Percentiles rank a stretch among this genome's conserved stretches.
Evolutionary conservation across 2,888 invertebrate species (phyloP).

Genomic region (Dicranocentrus wangi): DNA sequence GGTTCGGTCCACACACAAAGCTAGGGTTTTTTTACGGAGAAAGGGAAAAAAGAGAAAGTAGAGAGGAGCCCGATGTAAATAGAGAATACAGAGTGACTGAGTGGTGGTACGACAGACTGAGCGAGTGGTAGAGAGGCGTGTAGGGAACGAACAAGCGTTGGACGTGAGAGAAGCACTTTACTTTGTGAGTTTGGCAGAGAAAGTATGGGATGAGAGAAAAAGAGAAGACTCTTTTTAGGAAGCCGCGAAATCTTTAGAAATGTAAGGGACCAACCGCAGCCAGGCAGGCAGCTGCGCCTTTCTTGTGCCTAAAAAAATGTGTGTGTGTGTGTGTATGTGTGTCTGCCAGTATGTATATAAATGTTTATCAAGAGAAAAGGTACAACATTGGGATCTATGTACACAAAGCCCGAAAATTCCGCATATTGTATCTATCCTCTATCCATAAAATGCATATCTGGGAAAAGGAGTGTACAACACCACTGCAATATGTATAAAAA

Average conservation of each 20-base stretch:
- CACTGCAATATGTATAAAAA: too few relatives aligned
- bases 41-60: slow-evolving; percentile 29
- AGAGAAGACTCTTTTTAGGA: slow-evolving; percentile 58
- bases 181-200: not conserved
- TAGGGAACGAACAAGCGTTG: slow-evolving; percentile 4
- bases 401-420: too few relatives aligned
- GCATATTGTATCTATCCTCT: too few relatives aligned
- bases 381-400: too few relatives aligned
- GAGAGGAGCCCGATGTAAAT: too few relatives aligned
- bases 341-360: slow-evolving; percentile 14
- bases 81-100: slow-evolving; percentile 1
- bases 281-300: slow-evolving; percentile 65
- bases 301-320: not conserved
- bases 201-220: slow-evolving; percentile 41
- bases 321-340: not conserved
- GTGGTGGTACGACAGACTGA: slow-evolving; percentile 49
- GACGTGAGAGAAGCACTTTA: slow-evolving; percentile 22
- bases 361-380: slow-evolving; percentile 14
- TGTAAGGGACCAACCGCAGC: slow-evolving; percentile 64
- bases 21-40: slow-evolving; percentile 29
- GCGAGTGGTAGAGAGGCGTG: slow-evolving; percentile 34
- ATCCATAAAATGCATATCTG: too few relatives aligned
- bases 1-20: slow-evolving; percentile 12
- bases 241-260: slow-evolving; percentile 72
- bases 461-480: too few relatives aligned